Percentiles rank a stretch among this genome's conserved stretches.
Evolutionary conservation across 2,797 vertebrate genomes (phyloP).

Genomic region (Cichlasoma orientale): DNA sequence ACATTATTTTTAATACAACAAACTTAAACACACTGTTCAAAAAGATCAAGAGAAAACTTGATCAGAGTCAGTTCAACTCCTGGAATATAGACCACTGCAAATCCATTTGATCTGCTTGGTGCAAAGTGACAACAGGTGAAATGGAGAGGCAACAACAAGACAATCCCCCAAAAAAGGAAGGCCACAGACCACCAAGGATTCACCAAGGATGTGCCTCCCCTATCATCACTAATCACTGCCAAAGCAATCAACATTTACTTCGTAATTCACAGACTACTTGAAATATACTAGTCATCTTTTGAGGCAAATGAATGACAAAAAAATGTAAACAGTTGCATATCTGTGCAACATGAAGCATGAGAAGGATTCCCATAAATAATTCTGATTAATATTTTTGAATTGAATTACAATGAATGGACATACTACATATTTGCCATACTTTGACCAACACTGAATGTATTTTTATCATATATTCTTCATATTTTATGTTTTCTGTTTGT

Average conservation of each 20-base stretch:
- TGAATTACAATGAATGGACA: background rate
- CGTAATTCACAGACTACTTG: no score
- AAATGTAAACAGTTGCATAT: background rate
- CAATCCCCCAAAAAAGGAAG: no score
- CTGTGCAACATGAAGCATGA: background rate
- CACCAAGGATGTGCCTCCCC: no score
- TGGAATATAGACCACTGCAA: background rate
- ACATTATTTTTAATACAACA: no score
- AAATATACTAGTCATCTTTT: no score
- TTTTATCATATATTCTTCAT: background rate
- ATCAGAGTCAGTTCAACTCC: background rate
- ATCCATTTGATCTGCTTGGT: background rate
- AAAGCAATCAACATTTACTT: no score
- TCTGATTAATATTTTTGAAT: background rate
- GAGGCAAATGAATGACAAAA: background rate
- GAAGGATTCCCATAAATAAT: background rate
- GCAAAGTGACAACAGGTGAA: background rate
- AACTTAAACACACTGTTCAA: no score
- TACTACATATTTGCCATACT: background rate
- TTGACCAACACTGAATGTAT: background rate
- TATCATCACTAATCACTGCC: no score
- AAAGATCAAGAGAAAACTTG: background rate
- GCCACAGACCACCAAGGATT: no score
- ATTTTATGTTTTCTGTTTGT: background rate
- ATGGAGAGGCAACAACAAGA: no score